These are phyloP conservation scores for Tetrax tetrax DNA, from an alignment of 2,113 vertebrate species.

Conservation along the genomic window DNA sequence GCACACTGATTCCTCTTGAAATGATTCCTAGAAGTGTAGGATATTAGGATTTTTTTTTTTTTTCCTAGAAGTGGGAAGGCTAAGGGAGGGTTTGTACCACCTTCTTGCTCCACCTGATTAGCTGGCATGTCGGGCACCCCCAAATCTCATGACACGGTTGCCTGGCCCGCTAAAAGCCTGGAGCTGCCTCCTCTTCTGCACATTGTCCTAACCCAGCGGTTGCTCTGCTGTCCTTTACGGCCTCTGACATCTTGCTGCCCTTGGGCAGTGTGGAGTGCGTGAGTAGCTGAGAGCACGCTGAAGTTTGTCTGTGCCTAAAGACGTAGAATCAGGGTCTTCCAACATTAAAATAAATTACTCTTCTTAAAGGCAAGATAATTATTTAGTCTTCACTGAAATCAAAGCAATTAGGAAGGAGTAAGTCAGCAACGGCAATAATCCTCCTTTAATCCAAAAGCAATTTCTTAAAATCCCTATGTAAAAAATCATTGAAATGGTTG, in stretches of 20 bases:
- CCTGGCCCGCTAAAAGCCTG: not conserved
- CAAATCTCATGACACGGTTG: not conserved
- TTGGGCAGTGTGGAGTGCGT: not conserved
- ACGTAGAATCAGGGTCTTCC: not conserved
- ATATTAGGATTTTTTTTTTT: not conserved
- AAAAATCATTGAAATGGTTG: not conserved
- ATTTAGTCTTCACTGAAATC: not conserved
- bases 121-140: not conserved
- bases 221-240: not conserved
- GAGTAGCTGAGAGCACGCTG: not conserved
- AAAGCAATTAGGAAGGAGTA: not conserved
- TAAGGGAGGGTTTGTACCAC: not conserved
- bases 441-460: not conserved
- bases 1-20: not conserved
- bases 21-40: not conserved
- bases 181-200: not conserved
- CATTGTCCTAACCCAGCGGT: not conserved
- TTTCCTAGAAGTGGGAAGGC: not conserved
- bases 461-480: not conserved
- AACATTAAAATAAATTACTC: not conserved
- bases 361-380: not conserved
- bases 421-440: not conserved
- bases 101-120: not conserved
- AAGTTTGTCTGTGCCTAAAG: not conserved
- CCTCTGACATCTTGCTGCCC: not conserved